These are phyloP conservation scores for Serilophus lunatus DNA, from an alignment of 2,113 vertebrate genomes.

Conservation along the genomic window DNA sequence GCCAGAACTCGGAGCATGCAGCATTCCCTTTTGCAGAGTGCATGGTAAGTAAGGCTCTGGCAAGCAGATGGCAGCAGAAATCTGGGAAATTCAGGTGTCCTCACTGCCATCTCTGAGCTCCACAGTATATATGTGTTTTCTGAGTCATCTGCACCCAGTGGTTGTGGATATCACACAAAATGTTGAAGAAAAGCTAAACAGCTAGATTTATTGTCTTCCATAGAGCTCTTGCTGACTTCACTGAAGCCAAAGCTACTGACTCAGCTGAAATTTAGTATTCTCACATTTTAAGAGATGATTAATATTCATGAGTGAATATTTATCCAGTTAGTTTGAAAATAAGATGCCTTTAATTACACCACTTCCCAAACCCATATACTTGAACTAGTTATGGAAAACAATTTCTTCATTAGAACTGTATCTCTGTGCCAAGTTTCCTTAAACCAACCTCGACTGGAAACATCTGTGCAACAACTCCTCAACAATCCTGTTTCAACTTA, in stretches of 20 bases:
- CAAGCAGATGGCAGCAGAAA: slow-evolving; percentile 22
- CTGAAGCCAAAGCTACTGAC: neutral
- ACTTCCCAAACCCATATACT: neutral
- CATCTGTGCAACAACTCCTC: neutral
- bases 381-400: neutral
- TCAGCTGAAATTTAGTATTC: neutral
- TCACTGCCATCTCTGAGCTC: neutral
- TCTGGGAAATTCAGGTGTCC: neutral
- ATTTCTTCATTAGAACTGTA: neutral
- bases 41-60: neutral
- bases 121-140: neutral
- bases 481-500: neutral
- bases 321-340: neutral
- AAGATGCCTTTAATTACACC: neutral
- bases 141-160: neutral
- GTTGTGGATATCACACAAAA: neutral
- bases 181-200: neutral
- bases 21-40: neutral
- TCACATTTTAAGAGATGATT: neutral
- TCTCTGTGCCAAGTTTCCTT: neutral
- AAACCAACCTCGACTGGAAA: neutral
- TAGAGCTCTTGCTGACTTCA: neutral
- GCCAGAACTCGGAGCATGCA: neutral
- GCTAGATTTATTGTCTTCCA: neutral
- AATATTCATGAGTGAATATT: neutral